A percentile compares a stretch with the other conserved stretches of the same genome.
Conservation (phyloP, 2,797 vertebrate species). For the Petrocephalus schoutedeni region DNA sequence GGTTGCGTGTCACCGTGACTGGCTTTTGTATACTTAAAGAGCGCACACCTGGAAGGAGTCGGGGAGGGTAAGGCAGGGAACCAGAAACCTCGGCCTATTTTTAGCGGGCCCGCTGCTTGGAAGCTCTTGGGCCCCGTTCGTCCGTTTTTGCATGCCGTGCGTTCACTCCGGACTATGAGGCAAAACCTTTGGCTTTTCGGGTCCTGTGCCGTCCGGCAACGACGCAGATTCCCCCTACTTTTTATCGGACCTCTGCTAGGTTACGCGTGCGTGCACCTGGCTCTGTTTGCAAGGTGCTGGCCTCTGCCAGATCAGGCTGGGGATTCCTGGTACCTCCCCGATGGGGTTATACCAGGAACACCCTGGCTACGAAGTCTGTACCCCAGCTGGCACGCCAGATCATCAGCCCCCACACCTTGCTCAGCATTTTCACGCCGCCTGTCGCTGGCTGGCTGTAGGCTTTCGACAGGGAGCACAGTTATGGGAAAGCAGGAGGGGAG, state of each 20-base stretch:
- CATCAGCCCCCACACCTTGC: neutral
- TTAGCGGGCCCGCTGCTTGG: conserved; percentile 63
- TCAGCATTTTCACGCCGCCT: neutral
- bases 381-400: neutral
- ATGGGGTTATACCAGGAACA: neutral
- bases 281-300: neutral
- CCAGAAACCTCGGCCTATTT: conserved; percentile 66
- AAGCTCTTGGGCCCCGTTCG: conserved; percentile 56
- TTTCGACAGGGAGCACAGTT: neutral
- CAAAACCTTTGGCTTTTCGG: neutral
- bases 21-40: neutral
- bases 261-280: neutral
- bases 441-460: neutral
- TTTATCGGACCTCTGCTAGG: neutral
- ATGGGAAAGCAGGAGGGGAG: neutral
- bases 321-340: neutral
- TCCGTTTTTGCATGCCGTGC: conserved; percentile 29
- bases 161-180: neutral
- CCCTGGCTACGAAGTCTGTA: too few relatives aligned
- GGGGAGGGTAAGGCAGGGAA: conserved; percentile 47
- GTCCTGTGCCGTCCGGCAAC: neutral
- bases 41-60: neutral
- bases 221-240: neutral
- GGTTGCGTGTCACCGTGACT: neutral
- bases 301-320: neutral